Conservation (phyloP, 64 coral and sea anemone species). For the Stichodactyla mertensii region DNA sequence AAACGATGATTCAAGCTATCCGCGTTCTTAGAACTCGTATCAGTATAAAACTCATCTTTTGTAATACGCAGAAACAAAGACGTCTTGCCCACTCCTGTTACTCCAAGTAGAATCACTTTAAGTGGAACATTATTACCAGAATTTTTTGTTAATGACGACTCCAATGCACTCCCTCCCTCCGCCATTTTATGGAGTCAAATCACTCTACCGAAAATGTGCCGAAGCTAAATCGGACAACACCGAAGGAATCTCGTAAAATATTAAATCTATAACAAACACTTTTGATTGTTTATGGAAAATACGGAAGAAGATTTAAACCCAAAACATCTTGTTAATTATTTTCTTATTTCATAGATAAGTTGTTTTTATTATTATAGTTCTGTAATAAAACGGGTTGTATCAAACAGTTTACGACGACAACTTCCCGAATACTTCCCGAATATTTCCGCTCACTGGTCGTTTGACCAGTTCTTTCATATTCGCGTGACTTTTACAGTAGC, state of each 20-base stretch:
- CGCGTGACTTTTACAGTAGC: neutral
- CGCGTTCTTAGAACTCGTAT: neutral
- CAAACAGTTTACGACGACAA: neutral
- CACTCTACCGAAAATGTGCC: neutral
- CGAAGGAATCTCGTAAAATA: neutral
- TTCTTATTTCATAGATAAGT: neutral
- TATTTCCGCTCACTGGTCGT: neutral
- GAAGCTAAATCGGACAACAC: neutral
- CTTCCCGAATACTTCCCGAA: neutral
- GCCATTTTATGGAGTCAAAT: constrained; percentile 6
- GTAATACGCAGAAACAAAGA: constrained; percentile 11
- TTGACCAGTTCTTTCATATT: neutral
- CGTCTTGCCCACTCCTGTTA: constrained; percentile 14
- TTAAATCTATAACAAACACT: neutral
- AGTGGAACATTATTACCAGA: neutral
- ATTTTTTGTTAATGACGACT: neutral
- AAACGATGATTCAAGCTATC: neutral
- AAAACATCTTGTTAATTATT: neutral
- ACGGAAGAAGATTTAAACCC: neutral
- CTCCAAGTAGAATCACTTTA: constrained; percentile 19
- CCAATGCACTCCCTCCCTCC: constrained; percentile 11
- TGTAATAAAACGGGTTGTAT: neutral
- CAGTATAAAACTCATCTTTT: neutral
- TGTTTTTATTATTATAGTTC: neutral
- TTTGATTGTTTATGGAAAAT: neutral